Base-by-base conservation (phyloP, 2,888 invertebrate species). In the Catocala fraxini region DNA sequence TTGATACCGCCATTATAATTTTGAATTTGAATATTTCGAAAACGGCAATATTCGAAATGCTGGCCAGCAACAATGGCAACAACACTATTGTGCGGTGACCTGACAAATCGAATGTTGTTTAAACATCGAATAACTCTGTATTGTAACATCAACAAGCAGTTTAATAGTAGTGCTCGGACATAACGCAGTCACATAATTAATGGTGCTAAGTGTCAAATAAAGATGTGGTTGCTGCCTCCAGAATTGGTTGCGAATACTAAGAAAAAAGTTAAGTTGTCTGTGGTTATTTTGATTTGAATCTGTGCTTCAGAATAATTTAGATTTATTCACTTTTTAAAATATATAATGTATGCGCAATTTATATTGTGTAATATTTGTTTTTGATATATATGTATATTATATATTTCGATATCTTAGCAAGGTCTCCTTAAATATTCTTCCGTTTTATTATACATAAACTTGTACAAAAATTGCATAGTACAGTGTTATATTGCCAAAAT, bases 101-200 rank as follows among this genome's bases (percentile, higher is more conserved):
- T 34, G 51, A 39, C 55, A 43, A 59, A 63, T 67, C 58, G 56
- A 65, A 67, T 73, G 68, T 73, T 73, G 62, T 51, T 52, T 56
- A 73, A 75, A 76, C 71, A 75, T 60, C 55, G 63, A 75, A 76
- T 77, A 73, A 61, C 69, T 72, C 51, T 42, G 33, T 34, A 55
- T 60, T 55, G 59, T 58, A 68, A 59, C 63, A 69, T 74, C 75
- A 79, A 78, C 68, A 75, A 73, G 35, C 58, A 43, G 49, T 58
- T 51, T 47, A 41, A 51, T 66, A 48, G 12, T 39, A 60, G 51
- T 43, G 34, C 51, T 54, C 11, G 52, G 47, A 51, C 57, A n/a
- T 69, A 51, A 48, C 57, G 51, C 41, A 41, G 65, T 4, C 39
- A 13, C 10, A 6, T 34, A 34, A 64, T 60, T 33, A 46, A 35